Evolutionary conservation across 2,797 vertebrate species (phyloP).

Genomic region (Esox masquinongy): DNA sequence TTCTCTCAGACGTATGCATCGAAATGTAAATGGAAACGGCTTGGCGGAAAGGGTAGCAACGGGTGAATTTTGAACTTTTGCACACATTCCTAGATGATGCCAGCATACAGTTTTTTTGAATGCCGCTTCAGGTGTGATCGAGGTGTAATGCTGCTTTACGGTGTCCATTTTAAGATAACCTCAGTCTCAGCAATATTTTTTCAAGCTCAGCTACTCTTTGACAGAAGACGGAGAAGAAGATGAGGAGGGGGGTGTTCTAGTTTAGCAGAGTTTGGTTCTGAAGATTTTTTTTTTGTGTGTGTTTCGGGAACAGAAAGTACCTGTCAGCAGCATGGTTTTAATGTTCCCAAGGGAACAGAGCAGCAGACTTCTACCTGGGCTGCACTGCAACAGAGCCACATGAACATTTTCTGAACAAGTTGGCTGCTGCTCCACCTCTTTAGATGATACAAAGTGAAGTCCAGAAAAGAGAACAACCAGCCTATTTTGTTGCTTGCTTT

Average conservation of each 20-base stretch:
- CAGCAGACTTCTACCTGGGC: constrained; percentile 50
- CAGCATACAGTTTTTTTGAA: no score
- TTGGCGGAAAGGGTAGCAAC: no score
- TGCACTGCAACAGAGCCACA: constrained; percentile 47
- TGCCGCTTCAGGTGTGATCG: no score
- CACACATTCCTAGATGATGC: no score
- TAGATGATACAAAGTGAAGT: not conserved
- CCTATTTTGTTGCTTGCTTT: constrained; percentile 17
- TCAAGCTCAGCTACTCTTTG: not conserved
- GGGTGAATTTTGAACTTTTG: no score
- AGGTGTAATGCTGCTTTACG: not conserved
- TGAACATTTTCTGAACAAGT: not conserved
- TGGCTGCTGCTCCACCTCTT: not conserved
- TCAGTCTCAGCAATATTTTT: constrained; percentile 1
- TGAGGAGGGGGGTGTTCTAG: constrained; percentile 45
- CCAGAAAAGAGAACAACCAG: not conserved
- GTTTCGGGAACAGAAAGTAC: constrained; percentile 31
- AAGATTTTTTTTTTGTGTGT: constrained; percentile 35
- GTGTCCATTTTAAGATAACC: not conserved
- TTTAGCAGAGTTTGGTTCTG: constrained; percentile 53
- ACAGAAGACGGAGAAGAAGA: not conserved
- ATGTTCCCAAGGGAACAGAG: constrained; percentile 50
- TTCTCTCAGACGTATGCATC: no score
- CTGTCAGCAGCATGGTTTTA: constrained; percentile 58
- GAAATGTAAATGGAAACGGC: no score